phyloP scores from a whole-genome alignment of 2,113 vertebrate species.

The Microtus richardsoni region DNA sequence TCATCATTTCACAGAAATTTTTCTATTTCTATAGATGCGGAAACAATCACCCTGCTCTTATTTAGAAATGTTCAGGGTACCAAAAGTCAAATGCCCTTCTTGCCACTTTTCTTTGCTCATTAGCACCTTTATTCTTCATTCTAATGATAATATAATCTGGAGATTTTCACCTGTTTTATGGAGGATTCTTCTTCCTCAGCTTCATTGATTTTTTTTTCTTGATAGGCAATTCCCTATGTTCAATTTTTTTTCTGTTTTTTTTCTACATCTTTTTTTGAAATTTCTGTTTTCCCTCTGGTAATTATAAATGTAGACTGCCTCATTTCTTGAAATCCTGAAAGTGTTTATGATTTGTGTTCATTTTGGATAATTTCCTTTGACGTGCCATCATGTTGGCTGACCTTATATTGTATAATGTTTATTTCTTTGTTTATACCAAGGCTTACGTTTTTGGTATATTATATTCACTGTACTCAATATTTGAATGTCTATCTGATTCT shows the following conservation, averaged over 20 bases:
- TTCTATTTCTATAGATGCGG: no score
- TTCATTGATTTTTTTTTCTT: neutral
- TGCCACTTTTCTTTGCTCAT: neutral
- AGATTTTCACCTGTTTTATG: neutral
- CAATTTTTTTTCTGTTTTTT: no score
- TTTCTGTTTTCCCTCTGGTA: neutral
- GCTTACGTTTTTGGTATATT: neutral
- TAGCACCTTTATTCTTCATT: neutral
- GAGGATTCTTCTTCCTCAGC: neutral
- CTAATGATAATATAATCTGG: neutral
- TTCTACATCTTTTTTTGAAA: neutral
- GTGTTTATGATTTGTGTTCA: neutral
- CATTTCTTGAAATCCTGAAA: neutral
- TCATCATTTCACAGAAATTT: neutral
- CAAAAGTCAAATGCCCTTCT: neutral
- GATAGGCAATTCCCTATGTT: neutral
- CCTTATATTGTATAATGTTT: neutral
- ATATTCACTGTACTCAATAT: neutral
- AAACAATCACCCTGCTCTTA: neutral
- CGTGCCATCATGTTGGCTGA: neutral
- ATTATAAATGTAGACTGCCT: neutral
- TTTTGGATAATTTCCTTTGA: neutral
- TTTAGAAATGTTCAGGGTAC: neutral
- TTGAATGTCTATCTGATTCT: neutral
- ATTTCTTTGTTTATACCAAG: neutral